Evolutionary conservation across 2,888 invertebrate genomes (phyloP), one percentile per base, ranked within the genome.

Genomic region (Tubulanus polymorphus): DNA sequence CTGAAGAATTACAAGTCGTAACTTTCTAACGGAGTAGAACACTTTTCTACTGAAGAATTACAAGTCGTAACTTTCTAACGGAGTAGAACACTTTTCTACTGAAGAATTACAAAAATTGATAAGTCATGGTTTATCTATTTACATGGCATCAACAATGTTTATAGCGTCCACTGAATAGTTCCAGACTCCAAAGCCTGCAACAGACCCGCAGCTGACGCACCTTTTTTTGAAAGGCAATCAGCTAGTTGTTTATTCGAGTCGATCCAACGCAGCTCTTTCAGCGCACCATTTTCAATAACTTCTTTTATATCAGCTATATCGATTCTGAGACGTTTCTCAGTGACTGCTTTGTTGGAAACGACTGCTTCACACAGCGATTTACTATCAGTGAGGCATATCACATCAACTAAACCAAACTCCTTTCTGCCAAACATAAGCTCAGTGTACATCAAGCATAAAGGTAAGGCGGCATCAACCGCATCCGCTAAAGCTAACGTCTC

Each of bases 361-460:
- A 53, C n/a, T 23, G 37, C 41, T 20, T 53, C 53, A 29, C 48
- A 53, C 20, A 53, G 28, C 8, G 53, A 53, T 30, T 48, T 53
- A 48, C 41, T 47, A 27, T 26, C 23, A 15, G 15, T 28, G 12
- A 48, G 28, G 28, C 18, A 53, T 15, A 26, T 12, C 10, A 32
- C 35, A 32, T 32, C n/a, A 10, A 32, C n/a, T 32, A 12, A 12
- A 12, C 12, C 18, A 8, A 5, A 12, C 3, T 20, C 41, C 12
- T n/a, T 8, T n/a, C 26, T 37, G 6, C 15, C 12, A 25, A 5
- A 51, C 15, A 41, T n/a, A 41, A 52, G 30, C 45, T 52, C 52
- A 27, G 20, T 41, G 2, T 45, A 25, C 0, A 52, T 41, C 6
- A 18, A 20, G 30, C 29, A 18, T 23, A 53, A 3, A 30, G 30